phyloP scores from a whole-genome alignment of 37 sponge, comb jelly and placozoan genomes.

The Beroe forskalii region DNA sequence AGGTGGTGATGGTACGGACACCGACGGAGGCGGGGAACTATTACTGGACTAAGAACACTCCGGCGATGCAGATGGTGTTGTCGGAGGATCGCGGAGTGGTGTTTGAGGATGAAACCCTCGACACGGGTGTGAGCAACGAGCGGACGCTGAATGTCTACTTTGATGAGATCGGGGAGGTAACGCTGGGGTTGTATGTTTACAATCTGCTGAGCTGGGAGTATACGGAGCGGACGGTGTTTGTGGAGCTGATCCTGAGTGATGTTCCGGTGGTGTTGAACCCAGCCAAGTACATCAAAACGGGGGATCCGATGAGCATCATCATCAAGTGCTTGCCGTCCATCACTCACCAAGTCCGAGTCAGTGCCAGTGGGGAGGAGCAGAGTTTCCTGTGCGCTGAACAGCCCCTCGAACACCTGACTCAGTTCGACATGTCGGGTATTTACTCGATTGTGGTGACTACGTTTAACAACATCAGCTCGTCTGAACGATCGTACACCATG shows the following conservation, averaged over 20 bases:
- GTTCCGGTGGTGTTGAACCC: neutral
- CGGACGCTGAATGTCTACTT: neutral
- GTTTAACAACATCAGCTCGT: slow-evolving; percentile 48
- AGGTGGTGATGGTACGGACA: neutral
- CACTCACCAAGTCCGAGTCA: neutral
- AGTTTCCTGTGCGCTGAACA: neutral
- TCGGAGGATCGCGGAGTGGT: neutral
- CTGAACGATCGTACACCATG: neutral
- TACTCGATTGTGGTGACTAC: neutral
- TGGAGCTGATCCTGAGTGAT: neutral
- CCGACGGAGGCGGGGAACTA: neutral
- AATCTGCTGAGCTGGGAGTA: slow-evolving; percentile 25
- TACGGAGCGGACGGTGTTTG: slow-evolving; percentile 24
- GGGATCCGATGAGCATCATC: neutral
- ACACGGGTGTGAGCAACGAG: neutral
- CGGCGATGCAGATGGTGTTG: neutral
- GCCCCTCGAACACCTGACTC: neutral
- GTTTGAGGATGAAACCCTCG: neutral
- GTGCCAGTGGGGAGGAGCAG: neutral
- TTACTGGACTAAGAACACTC: neutral
- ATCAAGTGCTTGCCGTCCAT: neutral
- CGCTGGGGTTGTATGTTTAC: slow-evolving; percentile 22
- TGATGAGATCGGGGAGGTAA: neutral
- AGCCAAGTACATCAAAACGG: neutral
- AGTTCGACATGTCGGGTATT: neutral